Percentiles rank a stretch among this genome's conserved stretches.
Evolutionary conservation across 2,888 invertebrate genomes (phyloP).

Genomic region (Petrophora chlorosata): DNA sequence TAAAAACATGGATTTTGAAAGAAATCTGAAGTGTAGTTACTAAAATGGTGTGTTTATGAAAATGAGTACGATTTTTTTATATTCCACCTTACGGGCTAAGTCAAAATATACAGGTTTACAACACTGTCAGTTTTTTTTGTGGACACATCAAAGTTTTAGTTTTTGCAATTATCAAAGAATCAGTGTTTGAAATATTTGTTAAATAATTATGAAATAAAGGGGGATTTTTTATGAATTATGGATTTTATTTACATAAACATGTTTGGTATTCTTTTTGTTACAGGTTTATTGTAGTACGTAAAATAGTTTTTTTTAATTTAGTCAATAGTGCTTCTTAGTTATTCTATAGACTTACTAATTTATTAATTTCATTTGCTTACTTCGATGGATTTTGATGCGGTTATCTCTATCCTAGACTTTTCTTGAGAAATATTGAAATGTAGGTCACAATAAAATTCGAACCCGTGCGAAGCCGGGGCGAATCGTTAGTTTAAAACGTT

Average conservation of each 20-base stretch:
- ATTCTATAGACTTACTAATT: too few relatives aligned
- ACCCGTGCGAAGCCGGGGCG: too few relatives aligned
- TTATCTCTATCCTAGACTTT: too few relatives aligned
- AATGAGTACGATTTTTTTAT: slow-evolving; percentile 21
- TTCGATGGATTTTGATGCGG: too few relatives aligned
- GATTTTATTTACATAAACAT: slow-evolving; percentile 15
- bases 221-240: slow-evolving; percentile 50
- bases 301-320: too few relatives aligned
- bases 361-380: too few relatives aligned
- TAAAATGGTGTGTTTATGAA: slow-evolving; percentile 12
- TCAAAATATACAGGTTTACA: slow-evolving; percentile 18
- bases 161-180: slow-evolving; percentile 23
- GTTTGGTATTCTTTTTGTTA: neutral
- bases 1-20: neutral
- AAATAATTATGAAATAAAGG: slow-evolving; percentile 58
- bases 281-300: neutral
- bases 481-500: too few relatives aligned
- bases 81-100: slow-evolving; percentile 22
- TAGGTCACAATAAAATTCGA: too few relatives aligned
- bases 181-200: slow-evolving; percentile 37
- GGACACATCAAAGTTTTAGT: slow-evolving; percentile 1
- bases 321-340: too few relatives aligned
- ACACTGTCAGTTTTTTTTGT: neutral
- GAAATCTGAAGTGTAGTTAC: neutral
- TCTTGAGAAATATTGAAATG: too few relatives aligned